A percentile compares a stretch with the other conserved stretches of the same genome.
Evolutionary conservation across 2,797 vertebrate genomes (phyloP).

Genomic region (Cossypha heuglini): DNA sequence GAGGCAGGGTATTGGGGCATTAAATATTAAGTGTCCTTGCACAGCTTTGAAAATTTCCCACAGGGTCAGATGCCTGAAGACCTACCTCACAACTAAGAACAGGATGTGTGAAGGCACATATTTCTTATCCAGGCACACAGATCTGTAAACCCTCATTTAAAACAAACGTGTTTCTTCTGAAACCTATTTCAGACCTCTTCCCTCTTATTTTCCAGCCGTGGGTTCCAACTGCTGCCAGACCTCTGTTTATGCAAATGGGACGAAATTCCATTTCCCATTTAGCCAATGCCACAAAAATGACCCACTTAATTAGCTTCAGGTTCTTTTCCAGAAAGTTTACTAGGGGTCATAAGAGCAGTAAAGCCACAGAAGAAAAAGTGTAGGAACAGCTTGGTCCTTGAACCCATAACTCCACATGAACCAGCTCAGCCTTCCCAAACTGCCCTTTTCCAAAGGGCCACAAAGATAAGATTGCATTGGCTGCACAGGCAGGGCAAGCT

Average conservation of each 20-base stretch:
- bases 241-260: not conserved
- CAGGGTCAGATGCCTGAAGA: not conserved
- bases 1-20: not conserved
- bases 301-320: conserved; percentile 3
- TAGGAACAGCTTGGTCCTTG: not conserved
- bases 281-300: not conserved
- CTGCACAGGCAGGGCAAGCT: not conserved
- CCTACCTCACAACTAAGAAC: not conserved
- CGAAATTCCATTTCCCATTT: not conserved
- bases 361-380: not conserved
- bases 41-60: not conserved
- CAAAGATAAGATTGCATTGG: not conserved
- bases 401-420: not conserved
- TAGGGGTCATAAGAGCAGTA: not conserved
- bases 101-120: not conserved
- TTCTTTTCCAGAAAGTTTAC: not conserved
- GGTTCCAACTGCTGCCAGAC: not conserved
- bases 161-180: not conserved
- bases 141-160: not conserved
- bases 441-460: not conserved
- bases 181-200: not conserved
- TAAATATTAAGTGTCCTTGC: not conserved
- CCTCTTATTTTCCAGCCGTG: not conserved
- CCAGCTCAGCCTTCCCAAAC: not conserved
- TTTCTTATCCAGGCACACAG: not conserved